Percentiles rank a stretch among this genome's conserved stretches.
These are phyloP conservation scores for Vombatus ursinus DNA, from an alignment of 2,113 vertebrate species.

Conservation along the genomic window DNA sequence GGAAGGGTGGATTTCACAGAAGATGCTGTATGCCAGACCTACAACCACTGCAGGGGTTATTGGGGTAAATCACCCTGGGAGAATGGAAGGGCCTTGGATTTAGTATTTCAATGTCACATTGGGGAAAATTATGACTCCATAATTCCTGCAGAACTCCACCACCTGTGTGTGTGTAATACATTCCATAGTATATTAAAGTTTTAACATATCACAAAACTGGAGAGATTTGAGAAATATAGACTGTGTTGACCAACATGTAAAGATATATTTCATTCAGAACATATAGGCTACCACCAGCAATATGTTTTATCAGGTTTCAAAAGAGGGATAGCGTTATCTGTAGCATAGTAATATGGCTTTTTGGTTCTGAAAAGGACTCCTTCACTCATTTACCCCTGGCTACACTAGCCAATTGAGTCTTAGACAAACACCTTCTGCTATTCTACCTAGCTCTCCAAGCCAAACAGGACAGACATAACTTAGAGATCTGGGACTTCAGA, in stretches of 20 bases:
- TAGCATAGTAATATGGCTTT: background rate
- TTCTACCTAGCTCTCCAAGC: background rate
- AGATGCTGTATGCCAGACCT: conserved; percentile 12
- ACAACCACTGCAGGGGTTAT: background rate
- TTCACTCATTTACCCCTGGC: background rate
- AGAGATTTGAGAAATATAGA: background rate
- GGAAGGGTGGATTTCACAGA: conserved; percentile 19
- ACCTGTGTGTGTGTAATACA: background rate
- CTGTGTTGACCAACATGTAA: background rate
- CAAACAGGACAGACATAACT: background rate
- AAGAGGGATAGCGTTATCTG: background rate
- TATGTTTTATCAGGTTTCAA: background rate
- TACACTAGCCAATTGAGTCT: background rate
- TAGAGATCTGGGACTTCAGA: background rate
- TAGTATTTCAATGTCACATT: background rate
- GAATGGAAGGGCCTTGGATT: background rate
- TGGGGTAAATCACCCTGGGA: background rate
- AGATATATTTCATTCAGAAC: background rate
- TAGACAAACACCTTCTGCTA: background rate
- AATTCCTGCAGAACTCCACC: background rate
- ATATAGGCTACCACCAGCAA: background rate
- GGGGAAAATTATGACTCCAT: background rate
- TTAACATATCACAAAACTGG: background rate
- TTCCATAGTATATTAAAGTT: background rate
- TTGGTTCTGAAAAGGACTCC: background rate